Evolutionary conservation across 1,140 invertebrate genomes (phyloP).

Genomic region (Euura lappo): DNA sequence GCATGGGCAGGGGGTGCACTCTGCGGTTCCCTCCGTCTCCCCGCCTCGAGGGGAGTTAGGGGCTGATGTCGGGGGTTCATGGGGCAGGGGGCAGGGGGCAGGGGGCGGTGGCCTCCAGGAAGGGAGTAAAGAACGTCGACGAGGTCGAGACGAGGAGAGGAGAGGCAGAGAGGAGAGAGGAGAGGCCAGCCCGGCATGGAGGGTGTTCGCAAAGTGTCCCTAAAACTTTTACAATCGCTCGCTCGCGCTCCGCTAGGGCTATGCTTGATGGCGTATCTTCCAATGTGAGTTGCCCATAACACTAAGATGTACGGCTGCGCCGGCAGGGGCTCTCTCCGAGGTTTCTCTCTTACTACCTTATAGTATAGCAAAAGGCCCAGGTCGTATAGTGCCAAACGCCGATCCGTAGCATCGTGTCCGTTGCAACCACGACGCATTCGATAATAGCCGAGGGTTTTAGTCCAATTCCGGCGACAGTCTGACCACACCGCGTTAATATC

Average conservation of each 20-base stretch:
- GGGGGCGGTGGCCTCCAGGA: constrained; percentile 18
- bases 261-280: constrained; percentile 82
- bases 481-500: no score
- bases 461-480: background rate
- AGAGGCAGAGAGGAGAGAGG: constrained; percentile 33
- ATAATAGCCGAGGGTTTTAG: background rate
- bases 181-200: constrained; percentile 41
- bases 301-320: constrained; percentile 78
- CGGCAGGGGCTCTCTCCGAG: constrained; percentile 58
- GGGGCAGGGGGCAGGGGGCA: constrained; percentile 14
- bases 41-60: background rate
- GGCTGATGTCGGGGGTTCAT: constrained; percentile 15
- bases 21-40: constrained; percentile 4
- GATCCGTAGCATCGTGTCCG: constrained; percentile 48
- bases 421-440: constrained; percentile 24
- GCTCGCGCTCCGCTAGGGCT: constrained; percentile 68
- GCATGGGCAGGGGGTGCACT: constrained; percentile 3
- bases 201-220: constrained; percentile 67
- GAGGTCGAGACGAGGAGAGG: constrained; percentile 14
- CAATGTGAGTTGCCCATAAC: constrained; percentile 78
- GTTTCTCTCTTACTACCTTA: constrained; percentile 53
- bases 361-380: constrained; percentile 56
- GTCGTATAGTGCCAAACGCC: constrained; percentile 55
- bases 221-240: constrained; percentile 73
- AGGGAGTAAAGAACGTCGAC: constrained; percentile 24